A percentile compares a stretch with the other conserved stretches of the same genome.
Conservation (phyloP, 2,113 vertebrate genomes). For the Barnardius zonarius region DNA sequence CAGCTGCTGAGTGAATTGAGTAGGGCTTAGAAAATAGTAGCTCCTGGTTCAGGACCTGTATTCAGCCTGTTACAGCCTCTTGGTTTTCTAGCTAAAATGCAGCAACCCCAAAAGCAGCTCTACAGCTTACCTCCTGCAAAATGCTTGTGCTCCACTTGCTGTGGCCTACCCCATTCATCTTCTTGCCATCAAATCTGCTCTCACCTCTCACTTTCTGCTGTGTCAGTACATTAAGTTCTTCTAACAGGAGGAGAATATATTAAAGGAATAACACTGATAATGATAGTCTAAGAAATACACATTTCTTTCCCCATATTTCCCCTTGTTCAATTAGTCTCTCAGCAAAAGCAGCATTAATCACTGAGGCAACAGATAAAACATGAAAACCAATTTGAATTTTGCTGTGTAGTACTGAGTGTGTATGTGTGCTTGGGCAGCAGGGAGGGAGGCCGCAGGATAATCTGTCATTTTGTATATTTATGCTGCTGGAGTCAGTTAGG, state of each 20-base stretch:
- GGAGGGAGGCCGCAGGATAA: slow-evolving; percentile 52
- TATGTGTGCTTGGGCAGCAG: slow-evolving; percentile 36
- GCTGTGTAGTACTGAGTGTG: slow-evolving; percentile 46
- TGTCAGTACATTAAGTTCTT: slow-evolving; percentile 64
- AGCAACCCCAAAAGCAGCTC: not conserved
- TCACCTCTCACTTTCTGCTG: slow-evolving; percentile 51
- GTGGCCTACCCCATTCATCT: slow-evolving; percentile 51
- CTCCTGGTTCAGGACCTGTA: not conserved
- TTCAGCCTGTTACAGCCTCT: not conserved
- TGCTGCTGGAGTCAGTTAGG: slow-evolving; percentile 32
- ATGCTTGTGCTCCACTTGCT: slow-evolving; percentile 20
- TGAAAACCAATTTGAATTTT: slow-evolving; percentile 74
- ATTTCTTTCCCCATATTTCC: slow-evolving; percentile 68
- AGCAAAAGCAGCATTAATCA: slow-evolving; percentile 76
- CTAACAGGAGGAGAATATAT: slow-evolving; percentile 62
- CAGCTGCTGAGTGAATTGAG: not conserved
- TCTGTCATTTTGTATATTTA: slow-evolving; percentile 77
- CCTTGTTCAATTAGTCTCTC: slow-evolving; percentile 50
- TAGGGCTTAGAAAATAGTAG: not conserved
- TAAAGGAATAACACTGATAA: slow-evolving; percentile 71
- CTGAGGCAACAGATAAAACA: slow-evolving; percentile 66
- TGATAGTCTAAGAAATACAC: slow-evolving; percentile 60
- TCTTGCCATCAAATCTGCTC: slow-evolving; percentile 42
- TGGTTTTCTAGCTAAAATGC: not conserved
- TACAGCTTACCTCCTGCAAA: not conserved